A percentile compares a stretch with the other conserved stretches of the same genome.
These are phyloP conservation scores for Drosophila pseudotalamancana DNA, from an alignment of 2,888 invertebrate genomes.

Conservation along the genomic window DNA sequence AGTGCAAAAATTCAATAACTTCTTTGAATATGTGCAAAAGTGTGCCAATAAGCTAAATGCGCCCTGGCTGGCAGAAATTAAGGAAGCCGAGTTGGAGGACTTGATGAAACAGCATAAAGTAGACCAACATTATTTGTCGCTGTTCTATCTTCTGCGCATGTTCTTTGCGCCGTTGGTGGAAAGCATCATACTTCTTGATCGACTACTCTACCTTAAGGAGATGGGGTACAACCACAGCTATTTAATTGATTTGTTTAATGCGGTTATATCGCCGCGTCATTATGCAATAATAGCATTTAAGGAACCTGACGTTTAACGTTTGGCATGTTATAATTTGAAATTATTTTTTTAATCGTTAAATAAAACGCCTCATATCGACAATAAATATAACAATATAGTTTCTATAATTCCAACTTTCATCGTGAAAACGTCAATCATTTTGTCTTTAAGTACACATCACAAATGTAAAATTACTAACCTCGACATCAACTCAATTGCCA, in stretches of 20 bases:
- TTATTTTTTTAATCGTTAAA: neutral
- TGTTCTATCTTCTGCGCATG: constrained; percentile 91
- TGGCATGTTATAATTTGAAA: constrained; percentile 5
- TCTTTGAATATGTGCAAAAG: constrained; percentile 89
- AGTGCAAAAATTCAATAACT: constrained; percentile 87
- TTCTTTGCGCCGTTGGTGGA: constrained; percentile 92
- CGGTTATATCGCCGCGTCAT: constrained; percentile 90
- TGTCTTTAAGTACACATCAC: neutral
- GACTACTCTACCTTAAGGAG: constrained; percentile 91
- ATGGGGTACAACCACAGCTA: constrained; percentile 86
- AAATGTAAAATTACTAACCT: neutral
- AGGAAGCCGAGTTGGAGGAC: constrained; percentile 84
- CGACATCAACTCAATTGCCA: neutral
- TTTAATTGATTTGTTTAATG: constrained; percentile 92
- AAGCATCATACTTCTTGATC: constrained; percentile 92
- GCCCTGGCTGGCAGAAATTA: constrained; percentile 77
- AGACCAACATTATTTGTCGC: constrained; percentile 87
- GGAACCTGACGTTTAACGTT: too few species aligned
- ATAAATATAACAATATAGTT: neutral
- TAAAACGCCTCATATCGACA: too few species aligned
- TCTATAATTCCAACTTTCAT: neutral
- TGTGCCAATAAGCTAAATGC: constrained; percentile 87
- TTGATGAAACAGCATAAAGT: constrained; percentile 83
- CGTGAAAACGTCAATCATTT: neutral
- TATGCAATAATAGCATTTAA: constrained; percentile 81